Evolutionary conservation across 2,113 vertebrate species (phyloP).

Genomic region (Proteles cristata): DNA sequence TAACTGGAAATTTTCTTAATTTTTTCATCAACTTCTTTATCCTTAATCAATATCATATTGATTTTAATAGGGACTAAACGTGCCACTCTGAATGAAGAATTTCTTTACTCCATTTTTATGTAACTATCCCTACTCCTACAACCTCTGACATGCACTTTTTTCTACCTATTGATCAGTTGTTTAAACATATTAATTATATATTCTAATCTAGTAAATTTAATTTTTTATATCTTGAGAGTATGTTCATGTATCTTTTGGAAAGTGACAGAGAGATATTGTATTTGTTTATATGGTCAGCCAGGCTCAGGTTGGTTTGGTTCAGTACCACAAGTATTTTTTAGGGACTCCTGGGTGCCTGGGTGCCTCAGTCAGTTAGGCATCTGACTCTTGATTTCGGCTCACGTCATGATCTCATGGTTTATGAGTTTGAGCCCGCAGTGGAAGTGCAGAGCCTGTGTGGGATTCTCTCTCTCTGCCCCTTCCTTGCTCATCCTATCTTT

Average conservation of each 20-base stretch:
- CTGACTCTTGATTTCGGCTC: too few relatives aligned
- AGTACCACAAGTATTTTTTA: neutral
- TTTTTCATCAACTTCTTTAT: constrained; percentile 68
- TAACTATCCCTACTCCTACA: neutral
- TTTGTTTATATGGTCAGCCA: neutral
- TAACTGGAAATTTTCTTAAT: constrained; percentile 76
- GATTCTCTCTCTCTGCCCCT: too few relatives aligned
- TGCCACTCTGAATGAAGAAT: neutral
- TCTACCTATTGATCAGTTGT: neutral
- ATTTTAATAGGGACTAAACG: constrained; percentile 9
- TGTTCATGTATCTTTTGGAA: constrained; percentile 6
- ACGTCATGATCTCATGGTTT: too few relatives aligned
- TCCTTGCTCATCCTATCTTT: too few relatives aligned
- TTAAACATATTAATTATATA: neutral
- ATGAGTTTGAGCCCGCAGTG: too few relatives aligned
- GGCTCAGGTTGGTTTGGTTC: constrained; percentile 21
- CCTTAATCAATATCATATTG: neutral
- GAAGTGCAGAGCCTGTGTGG: too few relatives aligned
- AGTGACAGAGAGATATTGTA: neutral
- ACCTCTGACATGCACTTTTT: neutral
- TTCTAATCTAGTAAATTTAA: constrained; percentile 38
- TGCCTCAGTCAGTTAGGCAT: too few relatives aligned
- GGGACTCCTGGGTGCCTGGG: too few relatives aligned
- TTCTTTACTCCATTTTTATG: neutral
- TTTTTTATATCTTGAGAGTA: neutral